phyloP scores from a whole-genome alignment of 2,113 vertebrate species.

The Oryzias celebensis region DNA sequence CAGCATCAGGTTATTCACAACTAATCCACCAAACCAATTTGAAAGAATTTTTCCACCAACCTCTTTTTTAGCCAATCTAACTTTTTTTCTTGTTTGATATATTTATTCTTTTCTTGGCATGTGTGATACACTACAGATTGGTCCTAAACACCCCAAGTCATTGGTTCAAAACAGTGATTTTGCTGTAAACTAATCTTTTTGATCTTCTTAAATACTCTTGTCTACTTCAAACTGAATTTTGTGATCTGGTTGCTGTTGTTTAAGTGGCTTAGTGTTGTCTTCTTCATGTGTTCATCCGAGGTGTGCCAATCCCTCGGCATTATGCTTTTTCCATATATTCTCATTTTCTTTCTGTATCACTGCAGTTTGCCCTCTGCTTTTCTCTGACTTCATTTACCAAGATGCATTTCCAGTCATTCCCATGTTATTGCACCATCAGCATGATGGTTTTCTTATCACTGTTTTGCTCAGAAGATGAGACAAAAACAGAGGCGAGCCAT shows the following conservation, averaged over 20 bases:
- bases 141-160: too few relatives aligned
- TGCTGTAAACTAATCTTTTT: too few relatives aligned
- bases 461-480: slow-evolving; percentile 14
- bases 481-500: slow-evolving; percentile 7
- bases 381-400: background rate
- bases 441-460: slow-evolving; percentile 11
- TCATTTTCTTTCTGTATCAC: background rate
- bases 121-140: too few relatives aligned
- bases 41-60: too few relatives aligned
- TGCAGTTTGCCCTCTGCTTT: background rate
- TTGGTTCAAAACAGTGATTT: too few relatives aligned
- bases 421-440: slow-evolving; percentile 29
- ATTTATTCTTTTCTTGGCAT: too few relatives aligned
- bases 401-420: slow-evolving; percentile 23
- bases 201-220: too few relatives aligned
- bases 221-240: too few relatives aligned
- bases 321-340: background rate
- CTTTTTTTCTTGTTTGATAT: too few relatives aligned
- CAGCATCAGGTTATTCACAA: too few relatives aligned
- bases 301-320: background rate
- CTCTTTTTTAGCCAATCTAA: too few relatives aligned
- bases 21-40: too few relatives aligned
- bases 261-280: background rate
- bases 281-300: background rate
- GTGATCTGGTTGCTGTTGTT: background rate